A percentile compares a stretch with the other conserved stretches of the same genome.
Evolutionary conservation across 2,113 vertebrate genomes (phyloP).

Genomic region (Phoenicopterus ruber): DNA sequence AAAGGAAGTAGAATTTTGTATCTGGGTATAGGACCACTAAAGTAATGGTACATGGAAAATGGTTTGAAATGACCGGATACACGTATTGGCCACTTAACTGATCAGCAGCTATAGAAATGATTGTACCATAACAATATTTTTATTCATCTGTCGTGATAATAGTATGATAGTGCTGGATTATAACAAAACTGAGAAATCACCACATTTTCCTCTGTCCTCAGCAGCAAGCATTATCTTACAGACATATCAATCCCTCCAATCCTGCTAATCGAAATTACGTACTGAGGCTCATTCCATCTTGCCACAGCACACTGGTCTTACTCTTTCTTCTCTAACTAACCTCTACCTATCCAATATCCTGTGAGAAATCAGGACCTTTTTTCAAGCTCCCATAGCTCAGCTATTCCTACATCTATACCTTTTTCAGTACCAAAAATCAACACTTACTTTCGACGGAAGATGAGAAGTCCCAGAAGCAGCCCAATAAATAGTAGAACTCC

Average conservation of each 20-base stretch:
- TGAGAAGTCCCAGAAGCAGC: slow-evolving; percentile 54
- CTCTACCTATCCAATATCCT: not conserved
- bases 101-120: not conserved
- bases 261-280: not conserved
- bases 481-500: slow-evolving; percentile 68
- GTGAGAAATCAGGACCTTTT: not conserved
- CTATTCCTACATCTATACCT: not conserved
- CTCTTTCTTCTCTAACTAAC: not conserved
- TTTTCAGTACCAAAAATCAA: not conserved
- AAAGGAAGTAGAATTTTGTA: not conserved
- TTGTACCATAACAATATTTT: not conserved
- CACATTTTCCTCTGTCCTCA: not conserved
- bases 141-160: not conserved
- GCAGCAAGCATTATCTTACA: not conserved
- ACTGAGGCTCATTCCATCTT: not conserved
- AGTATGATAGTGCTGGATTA: not conserved
- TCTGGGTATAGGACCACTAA: not conserved
- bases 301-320: not conserved
- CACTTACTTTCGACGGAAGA: slow-evolving; percentile 66
- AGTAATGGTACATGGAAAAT: not conserved
- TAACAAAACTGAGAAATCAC: not conserved
- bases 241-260: not conserved
- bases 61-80: not conserved
- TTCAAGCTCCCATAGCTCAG: not conserved
- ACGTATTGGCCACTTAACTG: not conserved